These are phyloP conservation scores for Urocitellus parryii DNA, from an alignment of 2,113 vertebrate species.

Conservation along the genomic window DNA sequence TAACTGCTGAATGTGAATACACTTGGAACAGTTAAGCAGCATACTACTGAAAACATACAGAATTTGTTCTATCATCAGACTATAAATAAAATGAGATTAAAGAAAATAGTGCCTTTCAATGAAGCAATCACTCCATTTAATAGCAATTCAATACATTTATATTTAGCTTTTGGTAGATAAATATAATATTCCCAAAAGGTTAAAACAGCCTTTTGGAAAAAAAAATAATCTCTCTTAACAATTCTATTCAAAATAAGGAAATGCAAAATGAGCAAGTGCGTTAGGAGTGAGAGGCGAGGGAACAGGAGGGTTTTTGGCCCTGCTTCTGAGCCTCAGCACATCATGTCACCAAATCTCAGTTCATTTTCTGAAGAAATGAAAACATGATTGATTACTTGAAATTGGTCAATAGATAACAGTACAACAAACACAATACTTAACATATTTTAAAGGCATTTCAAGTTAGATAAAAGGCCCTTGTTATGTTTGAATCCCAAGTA, in stretches of 20 bases:
- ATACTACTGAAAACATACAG: constrained; percentile 79
- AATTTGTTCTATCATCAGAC: background rate
- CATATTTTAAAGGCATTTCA: background rate
- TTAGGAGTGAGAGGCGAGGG: background rate
- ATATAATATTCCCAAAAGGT: constrained; percentile 63
- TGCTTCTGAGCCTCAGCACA: background rate
- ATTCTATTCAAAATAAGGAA: constrained; percentile 32
- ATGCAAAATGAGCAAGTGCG: background rate
- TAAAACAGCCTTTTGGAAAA: constrained; percentile 44
- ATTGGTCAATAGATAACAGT: background rate
- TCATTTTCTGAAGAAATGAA: constrained; percentile 45
- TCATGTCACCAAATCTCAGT: background rate
- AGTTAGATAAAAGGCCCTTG: background rate
- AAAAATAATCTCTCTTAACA: background rate
- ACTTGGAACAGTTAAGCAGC: constrained; percentile 82
- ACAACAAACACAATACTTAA: background rate
- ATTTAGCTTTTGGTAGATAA: constrained; percentile 80
- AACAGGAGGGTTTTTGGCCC: no score
- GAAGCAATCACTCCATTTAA: constrained; percentile 70
- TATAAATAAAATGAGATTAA: constrained; percentile 73
- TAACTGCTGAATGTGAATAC: constrained; percentile 80
- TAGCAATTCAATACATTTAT: constrained; percentile 55
- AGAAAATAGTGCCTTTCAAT: constrained; percentile 80
- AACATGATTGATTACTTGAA: background rate
- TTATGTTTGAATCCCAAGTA: background rate